Evolutionary conservation across 2,113 vertebrate species (phyloP), one percentile per base, ranked within the genome.

Genomic region (Leucosticte australis): DNA sequence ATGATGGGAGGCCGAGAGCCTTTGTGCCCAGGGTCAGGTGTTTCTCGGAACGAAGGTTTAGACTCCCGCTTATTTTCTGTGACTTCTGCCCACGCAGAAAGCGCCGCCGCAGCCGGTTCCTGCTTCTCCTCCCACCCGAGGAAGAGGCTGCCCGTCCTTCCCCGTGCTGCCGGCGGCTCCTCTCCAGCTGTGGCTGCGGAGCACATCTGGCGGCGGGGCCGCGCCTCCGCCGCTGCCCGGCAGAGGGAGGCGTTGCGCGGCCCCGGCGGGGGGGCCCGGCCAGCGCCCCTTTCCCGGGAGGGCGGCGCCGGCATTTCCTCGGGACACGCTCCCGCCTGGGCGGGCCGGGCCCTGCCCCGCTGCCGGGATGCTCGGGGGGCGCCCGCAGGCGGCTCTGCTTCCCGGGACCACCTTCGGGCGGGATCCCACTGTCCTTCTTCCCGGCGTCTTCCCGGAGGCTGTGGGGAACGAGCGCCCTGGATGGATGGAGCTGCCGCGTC

Each of bases 221-320:
- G 60, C 42, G 85, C 49, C 41, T 67, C 67, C 53, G 44, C 49
- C 39, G 42, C 69, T 55, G 80, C 73, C 90, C 77, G 63, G 90
- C 84, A 95, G 84, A 83, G 92, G 95, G 87, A 92, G 76, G 83
- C 22, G 33, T 57, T 53, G 75, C 37, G n/a, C 30, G 64, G 63
- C 27, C 86, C 68, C 49, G 39, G 12, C 10, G 23, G 39, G 31
- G 22, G 9, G 2, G 9, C n/a, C 31, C 26, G n/a, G 44, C 4
- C 21, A 12, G 41, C 15, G 31, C 30, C 33, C 14, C 67, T 41
- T 69, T 13, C 64, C 49, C 10, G 37, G 35, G n/a, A 13, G 3
- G 3, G 18, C 8, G 10, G 9, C 7, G 11, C 31, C 11, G 33
- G 17, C 17, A 2, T 3, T 27, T 3, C 23, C 20, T 6, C 16